Percentiles rank a stretch among this genome's conserved stretches.
These are phyloP conservation scores for Serripes groenlandicus DNA, from an alignment of 2,888 invertebrate genomes.

Conservation along the genomic window DNA sequence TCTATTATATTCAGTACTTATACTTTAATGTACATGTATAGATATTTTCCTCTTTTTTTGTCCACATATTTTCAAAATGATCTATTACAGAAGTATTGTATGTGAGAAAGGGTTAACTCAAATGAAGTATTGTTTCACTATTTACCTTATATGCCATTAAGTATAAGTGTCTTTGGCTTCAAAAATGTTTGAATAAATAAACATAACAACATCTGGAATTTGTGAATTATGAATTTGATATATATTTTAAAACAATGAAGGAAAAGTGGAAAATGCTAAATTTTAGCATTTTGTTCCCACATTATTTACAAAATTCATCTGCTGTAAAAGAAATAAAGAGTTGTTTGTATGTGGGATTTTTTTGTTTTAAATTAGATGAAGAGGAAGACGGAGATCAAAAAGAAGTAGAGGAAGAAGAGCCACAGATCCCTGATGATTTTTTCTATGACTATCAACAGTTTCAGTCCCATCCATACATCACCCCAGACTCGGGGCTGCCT, in stretches of 20 bases:
- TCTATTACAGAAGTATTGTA: too few relatives aligned
- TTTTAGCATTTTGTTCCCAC: not conserved
- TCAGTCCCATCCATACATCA: constrained; percentile 79
- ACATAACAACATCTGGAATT: too few relatives aligned
- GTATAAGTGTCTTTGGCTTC: too few relatives aligned
- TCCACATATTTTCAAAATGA: too few relatives aligned
- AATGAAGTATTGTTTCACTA: too few relatives aligned
- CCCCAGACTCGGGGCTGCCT: constrained; percentile 84
- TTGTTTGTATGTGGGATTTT: not conserved
- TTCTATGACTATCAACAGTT: constrained; percentile 83
- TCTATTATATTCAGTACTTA: too few relatives aligned
- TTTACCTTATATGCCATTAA: too few relatives aligned
- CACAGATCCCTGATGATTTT: constrained; percentile 83
- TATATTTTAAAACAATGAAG: not conserved
- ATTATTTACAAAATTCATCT: not conserved
- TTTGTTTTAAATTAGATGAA: constrained; percentile 4
- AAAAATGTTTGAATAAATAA: too few relatives aligned
- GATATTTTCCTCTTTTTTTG: too few relatives aligned
- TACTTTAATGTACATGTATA: too few relatives aligned
- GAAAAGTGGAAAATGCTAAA: not conserved
- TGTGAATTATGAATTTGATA: too few relatives aligned
- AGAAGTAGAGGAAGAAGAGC: constrained; percentile 64
- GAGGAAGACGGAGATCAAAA: constrained; percentile 47
- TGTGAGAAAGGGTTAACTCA: too few relatives aligned
- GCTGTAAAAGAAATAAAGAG: not conserved